Evolutionary conservation across 2,888 invertebrate species (phyloP).

Genomic region (Tuta absoluta): DNA sequence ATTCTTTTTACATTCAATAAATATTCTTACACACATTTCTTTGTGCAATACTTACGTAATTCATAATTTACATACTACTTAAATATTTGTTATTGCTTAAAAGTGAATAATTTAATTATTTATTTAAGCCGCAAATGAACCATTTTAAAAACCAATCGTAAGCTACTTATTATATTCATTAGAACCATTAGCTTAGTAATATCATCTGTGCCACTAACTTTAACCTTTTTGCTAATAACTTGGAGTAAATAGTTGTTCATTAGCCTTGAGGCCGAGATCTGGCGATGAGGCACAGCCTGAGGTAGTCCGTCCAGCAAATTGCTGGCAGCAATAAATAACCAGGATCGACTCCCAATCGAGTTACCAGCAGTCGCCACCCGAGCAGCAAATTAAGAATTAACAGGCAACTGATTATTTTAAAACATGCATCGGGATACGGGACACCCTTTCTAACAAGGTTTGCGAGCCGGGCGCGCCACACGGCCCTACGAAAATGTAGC

Average conservation of each 20-base stretch:
- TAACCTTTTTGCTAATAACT: too few species aligned
- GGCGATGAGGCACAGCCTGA: neutral
- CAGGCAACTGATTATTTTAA: slow-evolving; percentile 77
- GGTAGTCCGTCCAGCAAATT: slow-evolving; percentile 24
- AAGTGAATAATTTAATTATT: too few species aligned
- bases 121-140: too few species aligned
- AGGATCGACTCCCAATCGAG: slow-evolving; percentile 64
- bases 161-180: too few species aligned
- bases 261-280: neutral
- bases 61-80: too few species aligned
- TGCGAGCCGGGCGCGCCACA: slow-evolving; percentile 40
- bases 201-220: too few species aligned
- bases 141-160: too few species aligned
- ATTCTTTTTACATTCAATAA: too few species aligned
- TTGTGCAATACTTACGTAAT: too few species aligned
- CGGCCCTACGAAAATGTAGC: slow-evolving; percentile 32
- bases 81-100: too few species aligned
- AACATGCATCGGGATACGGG: slow-evolving; percentile 66
- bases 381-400: slow-evolving; percentile 80
- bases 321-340: slow-evolving; percentile 39
- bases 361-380: slow-evolving; percentile 65
- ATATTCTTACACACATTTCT: too few species aligned
- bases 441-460: slow-evolving; percentile 73
- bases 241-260: neutral
- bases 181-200: too few species aligned